Evolutionary conservation across 2,113 vertebrate species (phyloP).

Genomic region (Herpetotheres cachinnans): DNA sequence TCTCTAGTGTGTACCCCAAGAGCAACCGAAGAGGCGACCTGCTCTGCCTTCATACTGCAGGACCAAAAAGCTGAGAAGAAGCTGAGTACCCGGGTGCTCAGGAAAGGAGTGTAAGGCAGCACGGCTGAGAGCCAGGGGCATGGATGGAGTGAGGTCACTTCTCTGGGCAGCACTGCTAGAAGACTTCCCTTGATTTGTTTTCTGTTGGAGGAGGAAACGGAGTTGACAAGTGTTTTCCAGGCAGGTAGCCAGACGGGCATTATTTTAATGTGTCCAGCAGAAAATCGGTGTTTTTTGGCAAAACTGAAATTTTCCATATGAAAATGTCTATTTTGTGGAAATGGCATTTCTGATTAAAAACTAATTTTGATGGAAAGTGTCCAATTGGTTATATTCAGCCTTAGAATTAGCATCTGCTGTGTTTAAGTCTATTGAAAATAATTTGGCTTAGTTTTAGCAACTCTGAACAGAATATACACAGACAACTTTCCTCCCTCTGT

Average conservation of each 20-base stretch:
- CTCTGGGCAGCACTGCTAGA: not conserved
- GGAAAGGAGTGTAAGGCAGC: not conserved
- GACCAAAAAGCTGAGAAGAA: not conserved
- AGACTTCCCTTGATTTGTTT: not conserved
- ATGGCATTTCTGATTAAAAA: not conserved
- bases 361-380: not conserved
- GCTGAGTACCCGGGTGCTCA: rapidly evolving
- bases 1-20: rapidly evolving
- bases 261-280: not conserved
- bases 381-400: not conserved
- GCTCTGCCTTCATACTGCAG: rapidly evolving
- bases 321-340: conserved; percentile 1
- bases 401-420: conserved; percentile 39
- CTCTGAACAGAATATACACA: not conserved
- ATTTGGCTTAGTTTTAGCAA: conserved; percentile 30
- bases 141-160: not conserved
- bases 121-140: not conserved
- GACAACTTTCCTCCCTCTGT: conserved; percentile 30
- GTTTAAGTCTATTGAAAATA: conserved; percentile 40
- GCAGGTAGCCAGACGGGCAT: conserved; percentile 35
- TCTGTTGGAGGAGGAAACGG: not conserved
- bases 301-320: not conserved
- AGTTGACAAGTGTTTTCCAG: conserved; percentile 31
- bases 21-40: rapidly evolving
- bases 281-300: not conserved